Conservation (phyloP, 2,113 vertebrate genomes). For the Crotalus tigris region DNA sequence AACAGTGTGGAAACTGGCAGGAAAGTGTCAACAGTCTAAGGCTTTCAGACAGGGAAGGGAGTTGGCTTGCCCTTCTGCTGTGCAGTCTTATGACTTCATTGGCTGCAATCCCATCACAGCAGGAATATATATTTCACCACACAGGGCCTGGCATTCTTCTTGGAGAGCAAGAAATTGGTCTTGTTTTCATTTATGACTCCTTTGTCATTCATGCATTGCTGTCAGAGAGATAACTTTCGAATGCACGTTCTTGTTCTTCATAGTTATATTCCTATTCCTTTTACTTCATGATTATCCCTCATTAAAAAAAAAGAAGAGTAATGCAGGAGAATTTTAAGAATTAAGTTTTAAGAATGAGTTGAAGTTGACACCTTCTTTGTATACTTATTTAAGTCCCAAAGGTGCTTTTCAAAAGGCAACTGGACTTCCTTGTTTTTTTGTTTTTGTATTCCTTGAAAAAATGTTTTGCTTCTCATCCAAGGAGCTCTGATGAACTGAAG, state of each 20-base stretch:
- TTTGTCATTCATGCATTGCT: not conserved
- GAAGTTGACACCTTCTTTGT: not conserved
- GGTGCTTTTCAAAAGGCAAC: too few species aligned
- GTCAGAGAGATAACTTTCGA: fast-evolving
- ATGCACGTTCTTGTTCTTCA: not conserved
- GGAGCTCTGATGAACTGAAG: too few species aligned
- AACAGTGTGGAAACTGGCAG: constrained; percentile 48
- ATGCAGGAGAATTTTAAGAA: not conserved
- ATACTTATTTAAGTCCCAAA: not conserved
- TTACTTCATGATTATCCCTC: not conserved
- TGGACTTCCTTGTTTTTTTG: too few species aligned
- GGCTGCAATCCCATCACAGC: not conserved
- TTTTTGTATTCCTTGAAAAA: too few species aligned
- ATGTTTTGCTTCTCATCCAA: too few species aligned
- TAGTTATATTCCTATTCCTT: not conserved
- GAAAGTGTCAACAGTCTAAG: constrained; percentile 29
- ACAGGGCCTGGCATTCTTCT: not conserved
- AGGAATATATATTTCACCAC: not conserved
- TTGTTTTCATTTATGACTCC: not conserved
- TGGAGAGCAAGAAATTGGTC: not conserved
- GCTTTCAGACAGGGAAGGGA: not conserved
- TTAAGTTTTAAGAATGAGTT: not conserved
- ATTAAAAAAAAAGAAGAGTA: not conserved
- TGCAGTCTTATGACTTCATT: not conserved
- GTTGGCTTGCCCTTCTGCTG: constrained; percentile 7